Conservation (phyloP, 2,113 vertebrate genomes). For the Gopherus flavomarginatus region DNA sequence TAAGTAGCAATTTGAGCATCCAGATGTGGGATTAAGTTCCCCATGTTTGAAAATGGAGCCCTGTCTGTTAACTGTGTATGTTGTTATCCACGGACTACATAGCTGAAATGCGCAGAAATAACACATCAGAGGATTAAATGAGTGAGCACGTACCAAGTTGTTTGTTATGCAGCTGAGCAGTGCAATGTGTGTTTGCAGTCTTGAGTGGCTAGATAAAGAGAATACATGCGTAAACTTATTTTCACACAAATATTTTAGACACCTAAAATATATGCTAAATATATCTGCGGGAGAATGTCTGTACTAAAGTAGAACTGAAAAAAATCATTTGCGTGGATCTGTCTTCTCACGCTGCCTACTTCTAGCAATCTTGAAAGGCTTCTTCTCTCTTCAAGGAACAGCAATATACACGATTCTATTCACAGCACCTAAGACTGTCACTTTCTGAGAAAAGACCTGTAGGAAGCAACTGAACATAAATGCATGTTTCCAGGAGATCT, state of each 20-base stretch:
- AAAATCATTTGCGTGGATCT: neutral
- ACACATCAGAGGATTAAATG: conserved; percentile 12
- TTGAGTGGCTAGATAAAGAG: neutral
- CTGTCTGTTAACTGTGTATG: neutral
- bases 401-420: neutral
- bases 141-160: conserved; percentile 20
- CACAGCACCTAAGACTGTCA: conserved; percentile 4
- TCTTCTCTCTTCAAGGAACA: neutral
- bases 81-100: conserved; percentile 41
- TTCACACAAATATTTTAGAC: conserved; percentile 15
- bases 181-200: neutral
- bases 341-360: neutral
- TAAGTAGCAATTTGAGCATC: conserved; percentile 60
- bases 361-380: neutral
- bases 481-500: neutral
- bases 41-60: conserved; percentile 24
- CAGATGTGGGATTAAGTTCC: conserved; percentile 66
- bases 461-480: neutral
- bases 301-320: neutral
- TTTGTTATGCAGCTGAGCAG: neutral
- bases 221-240: neutral
- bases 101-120: conserved; percentile 11
- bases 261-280: neutral
- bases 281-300: neutral
- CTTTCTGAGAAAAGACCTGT: neutral